These are phyloP conservation scores for Epizoanthus stellaris DNA, from an alignment of 92 coral and sea anemone species.

Conservation along the genomic window DNA sequence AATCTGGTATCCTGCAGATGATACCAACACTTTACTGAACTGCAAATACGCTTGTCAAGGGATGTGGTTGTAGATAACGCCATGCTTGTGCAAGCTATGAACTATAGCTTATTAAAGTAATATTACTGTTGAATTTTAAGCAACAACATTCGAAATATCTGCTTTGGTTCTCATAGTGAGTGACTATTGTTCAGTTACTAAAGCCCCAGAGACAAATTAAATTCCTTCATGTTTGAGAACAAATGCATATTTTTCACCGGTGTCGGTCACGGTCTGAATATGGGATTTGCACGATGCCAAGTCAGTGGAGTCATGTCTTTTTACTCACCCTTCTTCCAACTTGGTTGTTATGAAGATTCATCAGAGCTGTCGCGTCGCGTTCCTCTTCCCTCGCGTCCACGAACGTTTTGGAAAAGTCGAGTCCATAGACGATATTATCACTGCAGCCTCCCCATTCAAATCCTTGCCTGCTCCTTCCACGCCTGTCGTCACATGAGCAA, in stretches of 20 bases:
- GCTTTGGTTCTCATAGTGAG: constrained; percentile 16
- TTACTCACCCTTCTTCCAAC: constrained; percentile 93
- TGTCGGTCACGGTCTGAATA: not conserved
- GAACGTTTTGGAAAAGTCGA: constrained; percentile 87
- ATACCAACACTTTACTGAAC: not conserved
- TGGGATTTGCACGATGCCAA: not conserved
- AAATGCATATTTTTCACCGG: constrained; percentile 17
- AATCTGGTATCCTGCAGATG: not conserved
- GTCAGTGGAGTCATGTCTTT: not conserved
- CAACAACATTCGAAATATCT: not conserved
- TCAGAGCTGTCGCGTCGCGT: constrained; percentile 84
- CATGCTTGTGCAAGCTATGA: too few species aligned
- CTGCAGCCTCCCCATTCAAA: constrained; percentile 99
- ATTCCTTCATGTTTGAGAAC: not conserved
- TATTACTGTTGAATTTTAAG: not conserved
- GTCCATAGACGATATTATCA: constrained; percentile 88
- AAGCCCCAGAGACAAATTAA: constrained; percentile 33
- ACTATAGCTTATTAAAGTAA: not conserved
- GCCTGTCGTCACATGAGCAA: constrained; percentile 82
- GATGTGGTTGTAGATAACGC: not conserved
- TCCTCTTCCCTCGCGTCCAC: constrained; percentile 95
- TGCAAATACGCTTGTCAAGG: not conserved
- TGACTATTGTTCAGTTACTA: constrained; percentile 4
- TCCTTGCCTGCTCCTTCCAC: constrained; percentile 82
- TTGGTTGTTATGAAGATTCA: constrained; percentile 97